Conservation (phyloP, 2,888 invertebrate species). For the Acrobasis repandana region DNA sequence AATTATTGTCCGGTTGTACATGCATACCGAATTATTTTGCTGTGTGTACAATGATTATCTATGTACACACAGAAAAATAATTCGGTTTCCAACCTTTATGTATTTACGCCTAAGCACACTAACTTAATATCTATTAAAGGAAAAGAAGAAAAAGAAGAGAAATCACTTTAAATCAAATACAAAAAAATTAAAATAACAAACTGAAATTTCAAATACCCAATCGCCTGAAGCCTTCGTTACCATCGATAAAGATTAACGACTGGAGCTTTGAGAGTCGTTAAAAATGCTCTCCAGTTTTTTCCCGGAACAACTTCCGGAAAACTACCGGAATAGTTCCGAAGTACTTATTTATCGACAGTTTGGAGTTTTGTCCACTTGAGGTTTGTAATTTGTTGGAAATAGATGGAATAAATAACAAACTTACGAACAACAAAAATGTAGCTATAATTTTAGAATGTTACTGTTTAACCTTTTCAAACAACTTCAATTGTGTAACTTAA, state of each 20-base stretch:
- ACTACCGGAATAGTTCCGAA: constrained; percentile 26
- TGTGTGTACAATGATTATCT: no score
- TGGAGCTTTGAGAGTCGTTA: constrained; percentile 1
- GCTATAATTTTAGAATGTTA: neutral
- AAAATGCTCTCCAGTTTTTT: constrained; percentile 23
- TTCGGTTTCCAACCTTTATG: no score
- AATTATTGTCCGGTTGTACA: no score
- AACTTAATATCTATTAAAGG: no score
- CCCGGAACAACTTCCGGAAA: constrained; percentile 8
- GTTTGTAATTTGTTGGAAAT: constrained; percentile 1
- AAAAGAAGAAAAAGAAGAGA: no score
- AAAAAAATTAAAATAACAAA: neutral
- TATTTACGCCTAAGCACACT: no score
- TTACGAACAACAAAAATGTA: neutral
- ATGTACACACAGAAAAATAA: no score
- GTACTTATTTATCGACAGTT: constrained; percentile 31
- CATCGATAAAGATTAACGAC: constrained; percentile 14
- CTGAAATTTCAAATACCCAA: neutral
- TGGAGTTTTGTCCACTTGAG: neutral
- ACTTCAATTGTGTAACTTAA: no score
- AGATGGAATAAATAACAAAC: neutral
- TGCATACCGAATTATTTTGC: no score
- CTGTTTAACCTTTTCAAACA: no score
- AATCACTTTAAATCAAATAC: no score
- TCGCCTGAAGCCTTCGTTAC: neutral